A percentile compares a stretch with the other conserved stretches of the same genome.
phyloP scores from a whole-genome alignment of 2,797 vertebrate species.

The Enteromius argenteus region DNA sequence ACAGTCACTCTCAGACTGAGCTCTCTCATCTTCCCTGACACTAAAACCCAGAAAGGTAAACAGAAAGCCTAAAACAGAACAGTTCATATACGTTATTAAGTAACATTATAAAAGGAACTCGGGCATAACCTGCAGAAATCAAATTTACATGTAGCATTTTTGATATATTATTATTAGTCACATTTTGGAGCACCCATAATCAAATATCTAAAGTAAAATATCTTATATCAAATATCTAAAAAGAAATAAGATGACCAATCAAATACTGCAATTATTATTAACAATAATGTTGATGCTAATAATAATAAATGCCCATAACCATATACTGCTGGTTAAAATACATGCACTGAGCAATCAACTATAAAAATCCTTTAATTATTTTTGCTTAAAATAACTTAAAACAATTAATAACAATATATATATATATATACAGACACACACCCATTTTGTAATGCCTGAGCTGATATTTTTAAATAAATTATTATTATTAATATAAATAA shows the following conservation, averaged over 20 bases:
- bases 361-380: neutral
- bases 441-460: neutral
- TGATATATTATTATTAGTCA: neutral
- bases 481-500: neutral
- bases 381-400: neutral
- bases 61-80: slow-evolving; percentile 35
- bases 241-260: neutral
- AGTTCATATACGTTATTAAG: neutral
- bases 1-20: slow-evolving; percentile 40
- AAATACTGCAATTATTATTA: neutral
- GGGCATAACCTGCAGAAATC: neutral
- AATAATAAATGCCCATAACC: neutral
- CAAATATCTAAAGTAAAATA: neutral
- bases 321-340: neutral
- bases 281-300: neutral
- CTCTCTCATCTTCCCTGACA: slow-evolving; percentile 27
- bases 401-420: too few relatives aligned
- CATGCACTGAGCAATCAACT: neutral
- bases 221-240: neutral
- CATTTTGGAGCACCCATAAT: neutral
- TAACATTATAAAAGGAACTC: neutral
- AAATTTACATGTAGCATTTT: neutral
- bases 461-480: neutral
- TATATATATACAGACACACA: neutral
- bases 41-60: slow-evolving; percentile 42